Conservation (phyloP, 2,888 invertebrate species). For the Drosophila neotestacea region DNA sequence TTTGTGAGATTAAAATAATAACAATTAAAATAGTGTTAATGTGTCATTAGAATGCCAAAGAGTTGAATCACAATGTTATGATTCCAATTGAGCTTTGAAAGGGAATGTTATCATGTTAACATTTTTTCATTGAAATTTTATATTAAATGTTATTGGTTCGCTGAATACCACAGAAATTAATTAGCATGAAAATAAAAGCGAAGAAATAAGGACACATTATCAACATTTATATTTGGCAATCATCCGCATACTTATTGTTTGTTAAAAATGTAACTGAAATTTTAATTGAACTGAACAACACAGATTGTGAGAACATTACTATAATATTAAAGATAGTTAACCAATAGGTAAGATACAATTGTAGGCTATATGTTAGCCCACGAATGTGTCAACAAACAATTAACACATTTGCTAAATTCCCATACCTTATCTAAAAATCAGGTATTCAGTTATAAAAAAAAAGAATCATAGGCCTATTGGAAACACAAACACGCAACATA, state of each 20-base stretch:
- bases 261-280: no score
- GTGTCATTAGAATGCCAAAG: neutral
- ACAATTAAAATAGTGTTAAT: conserved; percentile 15
- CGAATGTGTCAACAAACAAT: no score
- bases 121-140: neutral
- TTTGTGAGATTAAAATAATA: conserved; percentile 17
- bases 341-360: no score
- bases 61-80: conserved; percentile 12
- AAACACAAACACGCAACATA: neutral
- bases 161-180: no score
- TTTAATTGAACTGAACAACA: no score
- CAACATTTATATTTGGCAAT: no score
- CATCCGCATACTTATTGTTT: no score
- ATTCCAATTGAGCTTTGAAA: conserved; percentile 10
- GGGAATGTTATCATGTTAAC: neutral
- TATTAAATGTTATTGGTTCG: no score
- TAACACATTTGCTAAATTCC: no score
- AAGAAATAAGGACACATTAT: neutral
- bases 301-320: no score
- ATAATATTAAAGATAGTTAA: no score
- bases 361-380: no score
- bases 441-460: conserved; percentile 34
- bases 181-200: neutral
- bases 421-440: neutral
- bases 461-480: neutral